phyloP scores from a whole-genome alignment of 2,888 invertebrate species.

The Drosophila vallismaia region DNA sequence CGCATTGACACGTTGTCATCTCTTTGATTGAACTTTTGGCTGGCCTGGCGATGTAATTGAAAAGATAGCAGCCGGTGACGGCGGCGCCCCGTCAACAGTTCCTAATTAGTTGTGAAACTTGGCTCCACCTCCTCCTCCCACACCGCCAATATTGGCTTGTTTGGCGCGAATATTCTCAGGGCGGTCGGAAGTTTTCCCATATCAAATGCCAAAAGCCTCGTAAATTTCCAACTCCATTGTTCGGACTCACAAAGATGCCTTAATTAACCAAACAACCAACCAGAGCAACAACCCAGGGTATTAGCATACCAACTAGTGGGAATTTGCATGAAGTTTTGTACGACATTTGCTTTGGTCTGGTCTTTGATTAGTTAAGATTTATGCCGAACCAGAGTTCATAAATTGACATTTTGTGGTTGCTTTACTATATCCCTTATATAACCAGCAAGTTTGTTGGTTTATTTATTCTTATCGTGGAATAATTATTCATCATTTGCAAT shows the following conservation, averaged over 20 bases:
- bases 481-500: conserved; percentile 24
- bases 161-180: conserved; percentile 41
- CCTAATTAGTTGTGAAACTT: conserved; percentile 58
- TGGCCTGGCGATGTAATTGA: conserved; percentile 39
- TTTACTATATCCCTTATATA: neutral
- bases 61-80: conserved; percentile 24
- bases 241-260: conserved; percentile 20
- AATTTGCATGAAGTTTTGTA: conserved; percentile 16
- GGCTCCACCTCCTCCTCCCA: conserved; percentile 8
- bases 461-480: conserved; percentile 12
- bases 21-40: conserved; percentile 1
- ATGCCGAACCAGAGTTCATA: neutral
- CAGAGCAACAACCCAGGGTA: conserved; percentile 8
- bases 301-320: conserved; percentile 27
- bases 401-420: too few relatives aligned
- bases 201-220: conserved; percentile 55
- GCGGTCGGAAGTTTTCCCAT: conserved; percentile 54
- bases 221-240: conserved; percentile 51
- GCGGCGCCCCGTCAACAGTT: conserved; percentile 40
- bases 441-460: neutral
- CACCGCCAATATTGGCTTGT: conserved; percentile 18
- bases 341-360: conserved; percentile 27
- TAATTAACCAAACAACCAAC: conserved; percentile 35
- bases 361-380: conserved; percentile 18
- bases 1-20: conserved; percentile 12